Percentiles rank a stretch among this genome's conserved stretches.
Conservation (phyloP, 2,113 vertebrate species). For the Odocoileus hemionus region DNA sequence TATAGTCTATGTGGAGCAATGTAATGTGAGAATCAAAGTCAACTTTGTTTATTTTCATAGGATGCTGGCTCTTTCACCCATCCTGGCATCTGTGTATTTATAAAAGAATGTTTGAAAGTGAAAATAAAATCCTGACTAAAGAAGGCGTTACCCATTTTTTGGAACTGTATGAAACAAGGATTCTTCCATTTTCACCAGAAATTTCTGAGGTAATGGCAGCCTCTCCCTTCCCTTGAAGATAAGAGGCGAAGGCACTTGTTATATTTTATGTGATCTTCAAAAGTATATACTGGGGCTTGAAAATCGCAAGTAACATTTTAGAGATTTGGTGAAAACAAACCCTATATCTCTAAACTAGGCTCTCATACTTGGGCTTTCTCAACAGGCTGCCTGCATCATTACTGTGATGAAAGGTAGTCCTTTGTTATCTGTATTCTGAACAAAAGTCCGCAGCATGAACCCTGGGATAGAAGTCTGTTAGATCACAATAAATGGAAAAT, state of each 20-base stretch:
- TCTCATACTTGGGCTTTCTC: background rate
- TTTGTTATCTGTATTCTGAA: rapidly evolving
- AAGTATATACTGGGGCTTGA: too few relatives aligned
- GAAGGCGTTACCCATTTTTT: conserved; percentile 92
- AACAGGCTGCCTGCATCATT: background rate
- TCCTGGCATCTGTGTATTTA: conserved; percentile 95
- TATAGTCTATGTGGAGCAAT: rapidly evolving
- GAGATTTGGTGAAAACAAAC: background rate
- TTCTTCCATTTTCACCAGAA: conserved; percentile 80
- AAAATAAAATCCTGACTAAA: conserved; percentile 91
- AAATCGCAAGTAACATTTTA: too few relatives aligned
- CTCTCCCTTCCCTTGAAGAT: background rate
- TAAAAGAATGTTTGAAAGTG: conserved; percentile 95
- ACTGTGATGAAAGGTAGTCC: background rate
- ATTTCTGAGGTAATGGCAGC: conserved; percentile 87
- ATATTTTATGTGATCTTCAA: background rate
- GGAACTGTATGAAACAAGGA: conserved; percentile 83
- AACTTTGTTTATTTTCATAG: conserved; percentile 64
- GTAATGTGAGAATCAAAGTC: background rate
- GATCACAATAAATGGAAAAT: too few relatives aligned
- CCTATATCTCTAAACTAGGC: background rate
- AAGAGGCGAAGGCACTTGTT: background rate
- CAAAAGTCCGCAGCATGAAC: background rate
- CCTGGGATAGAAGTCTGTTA: background rate
- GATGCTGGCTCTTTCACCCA: conserved; percentile 85